Conservation (phyloP, 2,888 invertebrate genomes). For the Meloe dianella region DNA sequence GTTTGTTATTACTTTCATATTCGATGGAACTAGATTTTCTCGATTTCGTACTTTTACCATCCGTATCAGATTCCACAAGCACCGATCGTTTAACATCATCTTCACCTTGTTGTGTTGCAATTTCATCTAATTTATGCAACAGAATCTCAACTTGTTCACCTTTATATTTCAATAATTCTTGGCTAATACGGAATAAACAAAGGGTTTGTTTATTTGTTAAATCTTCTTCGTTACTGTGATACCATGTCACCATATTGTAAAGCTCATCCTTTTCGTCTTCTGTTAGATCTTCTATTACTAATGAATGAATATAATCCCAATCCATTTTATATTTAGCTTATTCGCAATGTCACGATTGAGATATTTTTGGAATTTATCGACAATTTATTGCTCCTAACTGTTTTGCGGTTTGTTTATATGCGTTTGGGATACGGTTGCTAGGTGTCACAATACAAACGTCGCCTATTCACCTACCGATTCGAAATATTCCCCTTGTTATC, state of each 20-base stretch:
- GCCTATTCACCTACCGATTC: no score
- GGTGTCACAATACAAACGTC: not conserved
- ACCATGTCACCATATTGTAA: slow-evolving; percentile 68
- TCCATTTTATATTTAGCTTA: slow-evolving; percentile 58
- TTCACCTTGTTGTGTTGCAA: slow-evolving; percentile 59
- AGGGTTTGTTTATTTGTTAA: slow-evolving; percentile 65
- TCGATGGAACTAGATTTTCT: slow-evolving; percentile 49
- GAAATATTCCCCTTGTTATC: no score
- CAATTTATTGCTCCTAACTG: no score
- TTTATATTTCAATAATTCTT: slow-evolving; percentile 72
- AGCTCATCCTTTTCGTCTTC: slow-evolving; percentile 70
- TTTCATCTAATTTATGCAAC: slow-evolving; percentile 62
- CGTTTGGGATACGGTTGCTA: not conserved
- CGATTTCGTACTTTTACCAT: slow-evolving; percentile 51
- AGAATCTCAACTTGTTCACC: slow-evolving; percentile 69
- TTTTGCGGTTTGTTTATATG: not conserved
- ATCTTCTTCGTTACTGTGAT: slow-evolving; percentile 66
- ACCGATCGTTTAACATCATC: slow-evolving; percentile 51
- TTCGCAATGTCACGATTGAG: no score
- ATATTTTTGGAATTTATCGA: no score
- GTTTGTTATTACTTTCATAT: slow-evolving; percentile 58
- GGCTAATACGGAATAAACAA: slow-evolving; percentile 66
- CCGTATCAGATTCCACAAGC: slow-evolving; percentile 51
- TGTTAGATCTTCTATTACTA: slow-evolving; percentile 63
- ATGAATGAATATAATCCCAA: slow-evolving; percentile 65